Base-by-base conservation (phyloP, 53 echinoderm and acorn worm genomes). In the Echinometra lucunter region DNA sequence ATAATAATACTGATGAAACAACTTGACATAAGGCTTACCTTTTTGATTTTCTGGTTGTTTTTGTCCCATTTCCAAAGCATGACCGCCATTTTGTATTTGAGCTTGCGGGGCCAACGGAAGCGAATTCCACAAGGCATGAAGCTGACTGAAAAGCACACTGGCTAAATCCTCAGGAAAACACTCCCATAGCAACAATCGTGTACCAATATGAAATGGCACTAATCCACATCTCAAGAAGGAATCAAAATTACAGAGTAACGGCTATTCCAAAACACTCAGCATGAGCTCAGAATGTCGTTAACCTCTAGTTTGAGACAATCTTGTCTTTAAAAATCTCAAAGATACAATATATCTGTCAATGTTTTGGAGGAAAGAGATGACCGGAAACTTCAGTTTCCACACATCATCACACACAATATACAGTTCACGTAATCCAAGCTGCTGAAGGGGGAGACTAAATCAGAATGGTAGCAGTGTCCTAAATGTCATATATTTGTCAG, bases 21-120 rank as follows among this genome's bases (percentile, higher is more conserved):
- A 37, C 15, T 47, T 49, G 15, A 85, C n/a, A 37, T 47, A 23
- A 4, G 3, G 17, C 97, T 74, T 94, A 98, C 98, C 98, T 98
- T 98, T 60, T 98, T 98, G 45, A 98, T 98, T 91, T 98, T 98
- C 92, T 98, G 98, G 80, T 98, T 98, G 95, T 98, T 98, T 60
- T 98, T 98, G 89, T 98, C 98, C 98, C 98, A 98, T 91, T 98
- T 98, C 98, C 98, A 98, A 21, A 98, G 91, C 98, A 98, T 98
- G 92, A 98, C 95, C 94, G 98, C 96, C 98, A 98, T 98, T 93
- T 96, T 97, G 96, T 42, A 88, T 66, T 94, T 94, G 60, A 94
- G 94, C 85, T 94, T 94, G 57, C 94, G 94, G 32, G 94, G 85
- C 85, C 17, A 94, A 83, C 94, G 94, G 66, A 94, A 60, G 27